Percentiles rank a stretch among this genome's conserved stretches.
These are phyloP conservation scores for Dermatemys mawii DNA, from an alignment of 2,113 vertebrate species.

Conservation along the genomic window DNA sequence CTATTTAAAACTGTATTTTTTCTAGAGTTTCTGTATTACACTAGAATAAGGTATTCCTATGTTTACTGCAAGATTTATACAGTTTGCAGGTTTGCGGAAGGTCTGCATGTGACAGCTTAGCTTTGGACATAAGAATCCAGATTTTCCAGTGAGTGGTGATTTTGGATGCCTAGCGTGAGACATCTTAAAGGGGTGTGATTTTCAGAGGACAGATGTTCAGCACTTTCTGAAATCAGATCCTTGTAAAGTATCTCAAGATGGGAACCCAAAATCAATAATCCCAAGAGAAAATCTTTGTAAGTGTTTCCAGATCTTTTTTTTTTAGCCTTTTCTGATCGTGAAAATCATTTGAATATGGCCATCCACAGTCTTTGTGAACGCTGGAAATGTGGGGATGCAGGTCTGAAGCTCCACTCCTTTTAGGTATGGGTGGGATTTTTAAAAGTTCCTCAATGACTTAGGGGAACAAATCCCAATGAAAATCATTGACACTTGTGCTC, in stretches of 20 bases:
- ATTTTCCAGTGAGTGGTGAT: not conserved
- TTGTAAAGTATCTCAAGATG: not conserved
- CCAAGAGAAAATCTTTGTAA: not conserved
- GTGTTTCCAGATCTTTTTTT: not conserved
- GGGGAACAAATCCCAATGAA: not conserved
- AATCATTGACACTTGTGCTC: not conserved
- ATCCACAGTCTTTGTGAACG: not conserved
- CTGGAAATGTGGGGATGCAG: not conserved
- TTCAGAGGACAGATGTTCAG: not conserved
- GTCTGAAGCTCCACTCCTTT: not conserved
- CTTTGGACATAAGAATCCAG: not conserved
- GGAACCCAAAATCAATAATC: not conserved
- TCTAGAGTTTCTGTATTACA: not conserved
- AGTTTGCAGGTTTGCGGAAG: not conserved
- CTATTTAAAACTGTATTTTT: not conserved
- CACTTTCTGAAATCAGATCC: not conserved
- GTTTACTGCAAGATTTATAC: not conserved
- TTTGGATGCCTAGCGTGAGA: constrained; percentile 11
- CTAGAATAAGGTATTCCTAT: not conserved
- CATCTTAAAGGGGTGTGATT: not conserved
- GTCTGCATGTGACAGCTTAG: not conserved
- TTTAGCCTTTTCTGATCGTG: not conserved
- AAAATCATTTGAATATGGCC: not conserved
- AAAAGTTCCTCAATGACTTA: not conserved
- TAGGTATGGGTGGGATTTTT: not conserved